Evolutionary conservation across 2,888 invertebrate species (phyloP).

Genomic region (Lydus trimaculatus): DNA sequence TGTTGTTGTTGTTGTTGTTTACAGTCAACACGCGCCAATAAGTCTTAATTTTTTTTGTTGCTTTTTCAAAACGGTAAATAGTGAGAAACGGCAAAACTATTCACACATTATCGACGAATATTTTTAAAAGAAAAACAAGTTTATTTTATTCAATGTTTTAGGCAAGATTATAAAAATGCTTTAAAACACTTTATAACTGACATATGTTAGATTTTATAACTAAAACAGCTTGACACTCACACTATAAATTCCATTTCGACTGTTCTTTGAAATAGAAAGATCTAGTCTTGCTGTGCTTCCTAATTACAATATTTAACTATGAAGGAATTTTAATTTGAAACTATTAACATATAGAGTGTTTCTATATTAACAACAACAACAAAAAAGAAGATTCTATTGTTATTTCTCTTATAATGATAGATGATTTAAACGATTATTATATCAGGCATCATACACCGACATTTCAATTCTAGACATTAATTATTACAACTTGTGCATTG

Average conservation of each 20-base stretch:
- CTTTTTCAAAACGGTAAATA: not conserved
- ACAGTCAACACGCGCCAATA: conserved; percentile 4
- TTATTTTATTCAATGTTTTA: no score
- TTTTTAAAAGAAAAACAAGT: no score
- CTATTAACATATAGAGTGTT: not conserved
- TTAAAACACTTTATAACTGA: not conserved
- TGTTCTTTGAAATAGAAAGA: not conserved
- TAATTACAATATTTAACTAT: not conserved
- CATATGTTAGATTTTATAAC: not conserved
- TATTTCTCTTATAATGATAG: not conserved
- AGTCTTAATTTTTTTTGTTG: not conserved
- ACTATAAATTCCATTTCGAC: not conserved
- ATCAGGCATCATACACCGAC: not conserved
- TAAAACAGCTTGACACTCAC: not conserved
- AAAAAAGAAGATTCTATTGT: not conserved
- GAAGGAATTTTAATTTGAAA: not conserved
- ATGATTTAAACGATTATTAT: not conserved
- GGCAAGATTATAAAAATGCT: not conserved
- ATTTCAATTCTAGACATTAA: not conserved
- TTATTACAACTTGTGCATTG: not conserved
- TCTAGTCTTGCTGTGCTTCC: not conserved
- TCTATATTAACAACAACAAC: no score
- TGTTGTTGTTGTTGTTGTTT: not conserved
- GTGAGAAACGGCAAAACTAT: not conserved
- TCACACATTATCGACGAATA: not conserved